A percentile compares a stretch with the other conserved stretches of the same genome.
phyloP scores from a whole-genome alignment of 2,888 invertebrate species.

The Aleiodes alternator region DNA sequence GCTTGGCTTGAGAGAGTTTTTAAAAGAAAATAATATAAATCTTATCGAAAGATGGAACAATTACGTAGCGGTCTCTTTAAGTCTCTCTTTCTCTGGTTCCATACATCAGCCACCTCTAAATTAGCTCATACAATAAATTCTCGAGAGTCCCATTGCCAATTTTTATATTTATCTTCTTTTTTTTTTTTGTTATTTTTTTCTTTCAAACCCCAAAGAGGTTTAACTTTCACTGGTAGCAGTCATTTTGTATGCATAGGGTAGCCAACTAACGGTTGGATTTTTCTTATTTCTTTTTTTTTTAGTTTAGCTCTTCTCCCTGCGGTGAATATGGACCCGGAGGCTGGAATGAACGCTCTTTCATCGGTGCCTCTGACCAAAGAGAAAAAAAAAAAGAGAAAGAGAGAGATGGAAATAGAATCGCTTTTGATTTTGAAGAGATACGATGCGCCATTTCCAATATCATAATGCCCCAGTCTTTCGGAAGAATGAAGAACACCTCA shows the following conservation, averaged over 20 bases:
- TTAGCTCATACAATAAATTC: conserved; percentile 72
- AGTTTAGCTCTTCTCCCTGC: conserved; percentile 44
- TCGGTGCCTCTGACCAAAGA: conserved; percentile 50
- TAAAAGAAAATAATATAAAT: conserved; percentile 31
- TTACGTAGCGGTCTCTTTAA: conserved; percentile 46
- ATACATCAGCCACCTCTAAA: conserved; percentile 65
- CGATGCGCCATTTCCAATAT: conserved; percentile 63
- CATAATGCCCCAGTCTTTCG: conserved; percentile 60
- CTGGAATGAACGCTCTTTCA: conserved; percentile 39
- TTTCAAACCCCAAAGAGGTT: conserved; percentile 30
- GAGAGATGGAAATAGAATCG: conserved; percentile 42
- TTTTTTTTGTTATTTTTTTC: no score
- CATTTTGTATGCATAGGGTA: conserved; percentile 75
- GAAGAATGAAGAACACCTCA: conserved; percentile 41
- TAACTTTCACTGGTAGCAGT: conserved; percentile 66
- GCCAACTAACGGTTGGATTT: conserved; percentile 54
- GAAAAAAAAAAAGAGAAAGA: no score
- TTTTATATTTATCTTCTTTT: conserved; percentile 2
- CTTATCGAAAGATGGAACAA: conserved; percentile 40
- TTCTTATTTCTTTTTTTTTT: conserved; percentile 57
- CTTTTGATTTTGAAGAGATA: conserved; percentile 62
- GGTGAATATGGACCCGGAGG: conserved; percentile 35
- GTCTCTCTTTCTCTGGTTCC: conserved; percentile 40
- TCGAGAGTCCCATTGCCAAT: conserved; percentile 54
- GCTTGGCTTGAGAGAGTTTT: conserved; percentile 23